phyloP scores from a whole-genome alignment of 92 coral and sea anemone species.

The Blastomussa wellsi region DNA sequence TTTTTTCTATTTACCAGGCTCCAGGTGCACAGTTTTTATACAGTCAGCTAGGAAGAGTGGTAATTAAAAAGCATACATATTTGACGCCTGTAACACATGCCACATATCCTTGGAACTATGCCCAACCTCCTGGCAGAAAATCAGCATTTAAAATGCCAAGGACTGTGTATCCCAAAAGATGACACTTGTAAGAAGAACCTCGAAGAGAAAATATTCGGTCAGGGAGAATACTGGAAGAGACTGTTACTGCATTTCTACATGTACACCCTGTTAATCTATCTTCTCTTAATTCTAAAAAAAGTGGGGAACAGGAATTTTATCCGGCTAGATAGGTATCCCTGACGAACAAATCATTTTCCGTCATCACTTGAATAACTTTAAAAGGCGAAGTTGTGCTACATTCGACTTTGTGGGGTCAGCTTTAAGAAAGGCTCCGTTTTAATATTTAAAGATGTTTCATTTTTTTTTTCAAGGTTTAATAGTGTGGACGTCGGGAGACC shows the following conservation, averaged over 20 bases:
- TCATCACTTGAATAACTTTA: too few species aligned
- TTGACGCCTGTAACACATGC: constrained; percentile 83
- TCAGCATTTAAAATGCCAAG: constrained; percentile 76
- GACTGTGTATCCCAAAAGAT: constrained; percentile 73
- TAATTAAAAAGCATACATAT: constrained; percentile 75
- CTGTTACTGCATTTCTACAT: not conserved
- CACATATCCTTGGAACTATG: constrained; percentile 86
- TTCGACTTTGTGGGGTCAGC: too few species aligned
- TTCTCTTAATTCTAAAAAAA: not conserved
- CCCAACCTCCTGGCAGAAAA: constrained; percentile 81
- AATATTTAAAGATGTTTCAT: too few species aligned
- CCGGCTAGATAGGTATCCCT: too few species aligned
- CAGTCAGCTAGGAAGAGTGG: constrained; percentile 80
- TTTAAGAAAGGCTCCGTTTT: too few species aligned
- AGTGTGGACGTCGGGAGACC: too few species aligned
- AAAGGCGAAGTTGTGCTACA: too few species aligned
- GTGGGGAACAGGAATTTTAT: not conserved
- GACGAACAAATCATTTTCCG: too few species aligned
- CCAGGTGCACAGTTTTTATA: constrained; percentile 74
- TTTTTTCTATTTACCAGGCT: constrained; percentile 39
- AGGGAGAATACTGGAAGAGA: not conserved
- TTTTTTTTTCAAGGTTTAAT: too few species aligned
- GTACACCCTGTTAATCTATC: not conserved
- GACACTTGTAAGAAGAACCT: not conserved
- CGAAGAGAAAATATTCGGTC: not conserved